A percentile compares a stretch with the other conserved stretches of the same genome.
Conservation (phyloP, 2,888 invertebrate species). For the Ichneumon xanthorius region DNA sequence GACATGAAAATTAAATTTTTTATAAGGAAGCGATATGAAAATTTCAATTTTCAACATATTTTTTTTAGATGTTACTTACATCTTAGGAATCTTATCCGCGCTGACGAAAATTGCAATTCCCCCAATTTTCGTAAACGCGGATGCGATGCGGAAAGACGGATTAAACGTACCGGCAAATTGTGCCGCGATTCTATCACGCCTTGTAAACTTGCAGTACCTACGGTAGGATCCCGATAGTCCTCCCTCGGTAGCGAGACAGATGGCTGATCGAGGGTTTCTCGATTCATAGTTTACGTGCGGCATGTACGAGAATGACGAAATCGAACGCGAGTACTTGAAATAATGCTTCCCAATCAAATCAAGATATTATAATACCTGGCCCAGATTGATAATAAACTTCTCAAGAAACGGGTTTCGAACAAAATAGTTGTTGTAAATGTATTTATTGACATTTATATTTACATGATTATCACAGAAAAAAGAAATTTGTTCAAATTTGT, state of each 20-base stretch:
- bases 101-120: neutral
- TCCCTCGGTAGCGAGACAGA: neutral
- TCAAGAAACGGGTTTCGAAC: too few species aligned
- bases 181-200: neutral
- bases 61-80: neutral
- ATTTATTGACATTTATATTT: too few species aligned
- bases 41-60: neutral
- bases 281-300: neutral
- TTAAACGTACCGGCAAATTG: constrained; percentile 9
- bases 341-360: neutral
- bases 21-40: neutral
- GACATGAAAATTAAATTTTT: neutral
- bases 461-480: too few species aligned
- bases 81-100: neutral
- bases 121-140: neutral
- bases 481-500: too few species aligned
- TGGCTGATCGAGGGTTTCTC: neutral
- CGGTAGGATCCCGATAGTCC: neutral
- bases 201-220: neutral
- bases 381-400: too few species aligned
- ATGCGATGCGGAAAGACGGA: neutral
- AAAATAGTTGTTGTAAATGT: too few species aligned
- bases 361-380: too few species aligned
- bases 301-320: neutral
- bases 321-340: too few species aligned